These are phyloP conservation scores for Schlechtendalia chinensis DNA, from an alignment of 1,140 invertebrate species.

Conservation along the genomic window DNA sequence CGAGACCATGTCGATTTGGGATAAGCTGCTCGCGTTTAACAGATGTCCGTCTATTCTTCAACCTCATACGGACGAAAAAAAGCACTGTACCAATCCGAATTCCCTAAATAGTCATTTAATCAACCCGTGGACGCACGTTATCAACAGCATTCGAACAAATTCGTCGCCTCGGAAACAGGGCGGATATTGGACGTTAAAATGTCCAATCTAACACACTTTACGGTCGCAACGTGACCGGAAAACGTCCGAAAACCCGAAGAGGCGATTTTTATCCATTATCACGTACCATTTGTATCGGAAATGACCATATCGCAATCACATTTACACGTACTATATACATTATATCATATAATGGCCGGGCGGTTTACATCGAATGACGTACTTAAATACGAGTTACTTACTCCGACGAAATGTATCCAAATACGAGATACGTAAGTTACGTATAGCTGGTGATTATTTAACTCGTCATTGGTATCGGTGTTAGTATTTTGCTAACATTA, in stretches of 20 bases:
- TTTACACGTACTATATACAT: too few relatives aligned
- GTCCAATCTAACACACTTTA: constrained; percentile 17
- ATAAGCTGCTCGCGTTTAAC: not conserved
- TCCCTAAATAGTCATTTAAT: constrained; percentile 24
- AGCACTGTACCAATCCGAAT: not conserved
- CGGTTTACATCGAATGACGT: too few relatives aligned
- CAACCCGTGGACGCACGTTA: not conserved
- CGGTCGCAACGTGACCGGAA: not conserved
- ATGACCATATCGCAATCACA: not conserved
- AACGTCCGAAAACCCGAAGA: not conserved
- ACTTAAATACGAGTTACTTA: too few relatives aligned
- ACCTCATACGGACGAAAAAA: not conserved
- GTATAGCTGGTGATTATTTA: too few relatives aligned
- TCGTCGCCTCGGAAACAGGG: too few relatives aligned
- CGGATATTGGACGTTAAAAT: not conserved
- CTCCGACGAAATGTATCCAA: too few relatives aligned
- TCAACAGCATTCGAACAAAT: too few relatives aligned
- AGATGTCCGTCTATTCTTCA: not conserved
- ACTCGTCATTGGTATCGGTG: too few relatives aligned
- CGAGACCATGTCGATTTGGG: not conserved
- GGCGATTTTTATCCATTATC: not conserved
- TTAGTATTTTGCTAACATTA: too few relatives aligned
- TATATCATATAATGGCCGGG: too few relatives aligned
- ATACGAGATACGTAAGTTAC: too few relatives aligned
- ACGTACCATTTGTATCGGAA: constrained; percentile 4